Conservation (phyloP, 2,888 invertebrate species). For the Teleiodes luculella region DNA sequence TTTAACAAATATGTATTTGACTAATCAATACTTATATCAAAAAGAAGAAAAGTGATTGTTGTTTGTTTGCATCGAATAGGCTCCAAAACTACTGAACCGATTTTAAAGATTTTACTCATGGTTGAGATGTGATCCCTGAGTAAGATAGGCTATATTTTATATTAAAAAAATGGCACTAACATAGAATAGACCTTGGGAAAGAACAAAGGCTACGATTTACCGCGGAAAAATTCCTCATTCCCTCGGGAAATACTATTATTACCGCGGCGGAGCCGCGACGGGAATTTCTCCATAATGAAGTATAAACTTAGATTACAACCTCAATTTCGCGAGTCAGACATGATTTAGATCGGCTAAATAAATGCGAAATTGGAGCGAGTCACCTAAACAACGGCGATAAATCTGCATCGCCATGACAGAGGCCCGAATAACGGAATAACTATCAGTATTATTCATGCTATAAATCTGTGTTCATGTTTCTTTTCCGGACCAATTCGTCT, state of each 20-base stretch:
- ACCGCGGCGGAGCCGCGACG: neutral
- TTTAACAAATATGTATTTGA: too few species aligned
- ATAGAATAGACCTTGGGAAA: too few species aligned
- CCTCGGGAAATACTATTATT: too few species aligned
- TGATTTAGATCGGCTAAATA: neutral
- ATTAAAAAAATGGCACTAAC: too few species aligned
- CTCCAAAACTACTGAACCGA: too few species aligned
- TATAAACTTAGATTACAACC: slow-evolving; percentile 13
- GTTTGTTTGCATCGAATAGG: too few species aligned
- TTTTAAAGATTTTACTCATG: neutral
- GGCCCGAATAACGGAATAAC: slow-evolving; percentile 12
- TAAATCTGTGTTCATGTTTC: slow-evolving; percentile 19
- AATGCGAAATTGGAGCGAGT: slow-evolving; percentile 13
- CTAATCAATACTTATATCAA: too few species aligned
- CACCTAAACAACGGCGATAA: slow-evolving; percentile 22
- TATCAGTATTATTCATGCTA: slow-evolving; percentile 19
- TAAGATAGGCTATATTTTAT: too few species aligned
- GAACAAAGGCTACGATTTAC: too few species aligned
- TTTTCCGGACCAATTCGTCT: slow-evolving; percentile 29
- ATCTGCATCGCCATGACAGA: slow-evolving; percentile 17
- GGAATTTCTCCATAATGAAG: neutral
- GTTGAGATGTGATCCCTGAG: neutral
- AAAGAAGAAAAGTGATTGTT: too few species aligned
- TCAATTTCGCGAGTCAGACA: slow-evolving; percentile 11
- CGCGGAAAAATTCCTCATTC: too few species aligned